These are phyloP conservation scores for Drosophila sordidapex DNA, from an alignment of 2,888 invertebrate species.

Conservation along the genomic window DNA sequence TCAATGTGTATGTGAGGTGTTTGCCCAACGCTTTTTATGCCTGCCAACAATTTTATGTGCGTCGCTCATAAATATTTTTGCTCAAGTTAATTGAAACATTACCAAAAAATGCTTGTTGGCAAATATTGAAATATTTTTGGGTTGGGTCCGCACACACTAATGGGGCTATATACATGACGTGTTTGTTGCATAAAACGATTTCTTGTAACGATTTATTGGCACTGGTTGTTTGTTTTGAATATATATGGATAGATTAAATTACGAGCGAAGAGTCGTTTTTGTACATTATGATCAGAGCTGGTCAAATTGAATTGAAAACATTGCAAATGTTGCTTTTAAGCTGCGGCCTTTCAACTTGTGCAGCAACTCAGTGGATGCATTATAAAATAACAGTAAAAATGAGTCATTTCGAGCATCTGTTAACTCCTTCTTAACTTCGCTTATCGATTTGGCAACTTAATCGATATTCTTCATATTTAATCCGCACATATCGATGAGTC, in stretches of 20 bases:
- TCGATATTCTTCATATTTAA: neutral
- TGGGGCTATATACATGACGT: slow-evolving; percentile 24
- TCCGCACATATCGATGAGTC: neutral
- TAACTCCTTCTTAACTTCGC: slow-evolving; percentile 7
- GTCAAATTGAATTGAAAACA: neutral
- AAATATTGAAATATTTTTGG: slow-evolving; percentile 67
- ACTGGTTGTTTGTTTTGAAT: slow-evolving; percentile 17
- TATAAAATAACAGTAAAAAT: neutral
- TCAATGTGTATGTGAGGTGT: slow-evolving; percentile 26
- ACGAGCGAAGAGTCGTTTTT: slow-evolving; percentile 19
- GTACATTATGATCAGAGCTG: neutral
- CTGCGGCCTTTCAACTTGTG: neutral
- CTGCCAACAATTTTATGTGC: slow-evolving; percentile 56
- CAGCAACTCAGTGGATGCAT: neutral
- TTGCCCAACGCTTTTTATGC: slow-evolving; percentile 64
- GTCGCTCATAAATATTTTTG: slow-evolving; percentile 71
- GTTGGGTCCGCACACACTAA: slow-evolving; percentile 13
- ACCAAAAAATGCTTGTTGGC: slow-evolving; percentile 68
- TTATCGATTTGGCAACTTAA: slow-evolving; percentile 87
- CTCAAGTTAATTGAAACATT: slow-evolving; percentile 78
- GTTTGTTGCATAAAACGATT: slow-evolving; percentile 46
- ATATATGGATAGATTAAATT: slow-evolving; percentile 11
- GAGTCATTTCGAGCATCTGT: neutral
- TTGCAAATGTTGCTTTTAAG: neutral
- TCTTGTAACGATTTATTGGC: slow-evolving; percentile 60